These are phyloP conservation scores for Caenorhabditis sp. DNA, from an alignment of 2,888 invertebrate species.

Conservation along the genomic window DNA sequence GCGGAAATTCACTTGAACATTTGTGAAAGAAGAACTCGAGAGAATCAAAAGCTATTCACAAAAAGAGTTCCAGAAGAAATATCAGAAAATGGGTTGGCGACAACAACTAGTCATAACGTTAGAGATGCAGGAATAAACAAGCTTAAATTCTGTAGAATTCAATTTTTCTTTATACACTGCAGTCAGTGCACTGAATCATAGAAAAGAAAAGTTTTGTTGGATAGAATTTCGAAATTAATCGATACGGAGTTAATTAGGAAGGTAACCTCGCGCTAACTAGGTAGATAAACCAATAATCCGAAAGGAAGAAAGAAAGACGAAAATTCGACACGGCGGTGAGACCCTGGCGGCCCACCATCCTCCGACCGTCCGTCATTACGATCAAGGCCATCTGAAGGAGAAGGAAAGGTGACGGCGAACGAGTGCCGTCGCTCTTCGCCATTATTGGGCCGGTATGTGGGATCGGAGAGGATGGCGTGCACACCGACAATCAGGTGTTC, in stretches of 20 bases:
- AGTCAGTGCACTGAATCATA: slow-evolving; percentile 7
- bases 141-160: slow-evolving; percentile 16
- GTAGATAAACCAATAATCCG: slow-evolving; percentile 53
- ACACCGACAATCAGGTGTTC: slow-evolving; percentile 42
- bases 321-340: slow-evolving; percentile 58
- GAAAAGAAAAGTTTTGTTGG: slow-evolving; percentile 4
- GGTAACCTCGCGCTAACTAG: slow-evolving; percentile 49
- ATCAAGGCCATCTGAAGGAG: slow-evolving; percentile 50
- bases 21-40: not conserved
- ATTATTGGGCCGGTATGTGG: slow-evolving; percentile 23
- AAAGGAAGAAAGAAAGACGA: slow-evolving; percentile 30
- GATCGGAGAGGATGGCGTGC: slow-evolving; percentile 12
- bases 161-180: too few relatives aligned
- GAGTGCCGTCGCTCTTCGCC: slow-evolving; percentile 38
- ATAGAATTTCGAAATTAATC: not conserved
- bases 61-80: slow-evolving; percentile 7
- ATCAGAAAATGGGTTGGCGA: slow-evolving; percentile 14
- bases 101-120: slow-evolving; percentile 2
- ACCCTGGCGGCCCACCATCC: slow-evolving; percentile 32
- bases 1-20: slow-evolving; percentile 14
- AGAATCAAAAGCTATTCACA: slow-evolving; percentile 3
- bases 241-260: slow-evolving; percentile 43
- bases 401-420: slow-evolving; percentile 29
- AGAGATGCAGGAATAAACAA: slow-evolving; percentile 27
- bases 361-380: slow-evolving; percentile 53